phyloP scores from a whole-genome alignment of 2,113 vertebrate genomes.

The Lichenostomus cassidix region DNA sequence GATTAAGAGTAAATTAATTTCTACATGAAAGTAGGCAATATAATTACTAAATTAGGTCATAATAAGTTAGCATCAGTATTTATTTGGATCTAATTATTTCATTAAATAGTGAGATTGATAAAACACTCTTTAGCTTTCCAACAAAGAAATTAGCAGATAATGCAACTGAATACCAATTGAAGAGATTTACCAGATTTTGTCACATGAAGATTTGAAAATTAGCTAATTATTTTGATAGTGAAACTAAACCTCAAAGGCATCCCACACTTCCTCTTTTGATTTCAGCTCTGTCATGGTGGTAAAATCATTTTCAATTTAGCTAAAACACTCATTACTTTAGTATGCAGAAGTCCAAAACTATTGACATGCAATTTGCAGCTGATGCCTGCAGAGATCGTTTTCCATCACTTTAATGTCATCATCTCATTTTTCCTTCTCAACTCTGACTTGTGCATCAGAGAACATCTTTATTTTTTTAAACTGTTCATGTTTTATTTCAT shows the following conservation, averaged over 20 bases:
- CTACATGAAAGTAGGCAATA: neutral
- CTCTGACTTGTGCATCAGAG: neutral
- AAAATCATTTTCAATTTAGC: neutral
- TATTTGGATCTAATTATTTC: neutral
- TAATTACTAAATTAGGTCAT: neutral
- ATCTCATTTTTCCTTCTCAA: neutral
- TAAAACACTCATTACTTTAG: neutral
- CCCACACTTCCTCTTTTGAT: neutral
- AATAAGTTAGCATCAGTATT: neutral
- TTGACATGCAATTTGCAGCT: neutral
- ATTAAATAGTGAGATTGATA: neutral
- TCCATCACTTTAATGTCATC: neutral
- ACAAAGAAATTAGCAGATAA: neutral
- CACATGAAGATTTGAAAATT: neutral
- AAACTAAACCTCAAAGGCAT: constrained; percentile 10
- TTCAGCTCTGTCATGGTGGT: neutral
- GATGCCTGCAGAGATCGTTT: neutral
- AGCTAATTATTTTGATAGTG: neutral
- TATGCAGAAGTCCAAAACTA: neutral
- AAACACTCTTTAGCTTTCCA: neutral
- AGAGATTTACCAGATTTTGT: neutral
- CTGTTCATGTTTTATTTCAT: neutral
- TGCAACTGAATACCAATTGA: neutral
- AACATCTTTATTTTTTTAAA: neutral
- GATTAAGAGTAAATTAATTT: neutral